Percentiles rank a stretch among this genome's conserved stretches.
These are phyloP conservation scores for Acromyrmex charruanus DNA, from an alignment of 1,140 invertebrate species.

Conservation along the genomic window DNA sequence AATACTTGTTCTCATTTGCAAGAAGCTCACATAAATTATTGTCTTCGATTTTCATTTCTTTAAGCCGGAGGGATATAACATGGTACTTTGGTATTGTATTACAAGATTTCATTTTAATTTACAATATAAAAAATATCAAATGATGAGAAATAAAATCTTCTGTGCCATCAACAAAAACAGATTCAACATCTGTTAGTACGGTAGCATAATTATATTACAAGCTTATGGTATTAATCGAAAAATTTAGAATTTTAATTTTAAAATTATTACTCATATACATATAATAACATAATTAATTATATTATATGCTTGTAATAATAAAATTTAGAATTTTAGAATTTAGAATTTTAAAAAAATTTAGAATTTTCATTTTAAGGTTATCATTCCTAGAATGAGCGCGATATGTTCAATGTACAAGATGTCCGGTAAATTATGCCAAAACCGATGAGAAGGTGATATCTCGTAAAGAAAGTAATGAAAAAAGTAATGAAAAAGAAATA, in stretches of 20 bases:
- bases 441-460: neutral
- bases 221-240: neutral
- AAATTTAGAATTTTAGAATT: neutral
- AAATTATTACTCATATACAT: slow-evolving; percentile 24
- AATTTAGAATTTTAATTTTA: neutral
- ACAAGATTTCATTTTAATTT: slow-evolving; percentile 7
- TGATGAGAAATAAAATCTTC: slow-evolving; percentile 16
- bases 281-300: no score
- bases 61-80: slow-evolving; percentile 2
- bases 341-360: neutral
- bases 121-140: neutral
- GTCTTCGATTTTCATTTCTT: slow-evolving; percentile 30
- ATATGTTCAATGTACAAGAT: slow-evolving; percentile 26
- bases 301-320: neutral
- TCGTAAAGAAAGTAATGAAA: neutral
- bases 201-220: neutral
- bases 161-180: neutral
- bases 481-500: neutral
- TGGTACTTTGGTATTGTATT: slow-evolving; percentile 35
- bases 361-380: slow-evolving; percentile 15
- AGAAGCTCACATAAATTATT: slow-evolving; percentile 44
- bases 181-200: neutral
- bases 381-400: slow-evolving; percentile 14
- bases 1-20: slow-evolving; percentile 36
- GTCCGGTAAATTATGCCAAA: neutral